Base-by-base conservation (phyloP, 2,113 vertebrate genomes). In the Chascanopsetta lugubris region DNA sequence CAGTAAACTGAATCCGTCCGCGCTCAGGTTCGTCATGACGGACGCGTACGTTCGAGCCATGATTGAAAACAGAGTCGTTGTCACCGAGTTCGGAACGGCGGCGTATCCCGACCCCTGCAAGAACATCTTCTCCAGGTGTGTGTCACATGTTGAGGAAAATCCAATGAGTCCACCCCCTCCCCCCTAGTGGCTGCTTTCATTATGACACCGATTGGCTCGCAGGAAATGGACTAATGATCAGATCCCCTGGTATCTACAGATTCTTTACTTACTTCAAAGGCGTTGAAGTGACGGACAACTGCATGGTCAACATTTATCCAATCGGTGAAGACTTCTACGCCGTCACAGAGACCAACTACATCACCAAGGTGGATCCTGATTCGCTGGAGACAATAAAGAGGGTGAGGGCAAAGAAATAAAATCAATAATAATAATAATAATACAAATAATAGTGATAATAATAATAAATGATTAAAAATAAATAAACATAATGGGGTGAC, bases 41-140 rank as follows among this genome's bases (percentile, higher is more conserved):
- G 97, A 99, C 10, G 83, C 94, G 0, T 99, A 99, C 0, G 94
- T 99, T 6, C 92, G 97, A 3, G 94, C 94, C 7, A 95, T 99
- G 92, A 95, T 95, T 0, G 97, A 99, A 88, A 99, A 99, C 29
- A 92, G 97, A 64, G 92, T 99, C 0, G 96, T 98, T 21, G 93
- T 99, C 21, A 98, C 97, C 0, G 97, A 99, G 77, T 99, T 99
- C 27, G 97, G 97, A 38, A 99, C 97, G 9, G 95, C 91, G 0
- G 96, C 95, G 0, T 99, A 96, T 75, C 97, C 97, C 15, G 97
- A 99, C 79, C 97, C 97, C 1, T 99, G 97, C 93, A 98, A 97
- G 83, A 99, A 99, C 85, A 97, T 99, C 86, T 99, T 99, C 79
- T 99, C 97, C 90, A 97, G 96, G 97, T 98, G 50, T n/a, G n/a